These are phyloP conservation scores for Speoplatyrhinus poulsoni DNA, from an alignment of 2,113 vertebrate species.

Conservation along the genomic window DNA sequence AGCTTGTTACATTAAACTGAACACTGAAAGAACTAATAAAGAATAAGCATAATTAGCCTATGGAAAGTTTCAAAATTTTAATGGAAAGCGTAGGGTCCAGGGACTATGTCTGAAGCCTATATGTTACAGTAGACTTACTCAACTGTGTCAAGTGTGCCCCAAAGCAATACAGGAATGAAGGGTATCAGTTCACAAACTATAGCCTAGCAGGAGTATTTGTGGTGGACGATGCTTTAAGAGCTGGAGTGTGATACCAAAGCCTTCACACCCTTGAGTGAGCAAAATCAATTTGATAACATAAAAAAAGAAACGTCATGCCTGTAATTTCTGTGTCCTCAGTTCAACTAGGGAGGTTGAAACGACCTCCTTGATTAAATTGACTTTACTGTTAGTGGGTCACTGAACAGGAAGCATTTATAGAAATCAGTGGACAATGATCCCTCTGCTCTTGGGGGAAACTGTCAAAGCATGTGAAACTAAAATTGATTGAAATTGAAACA, in stretches of 20 bases:
- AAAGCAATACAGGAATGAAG: conserved; percentile 42
- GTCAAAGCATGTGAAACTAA: too few species aligned
- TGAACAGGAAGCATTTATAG: too few species aligned
- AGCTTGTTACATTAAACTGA: neutral
- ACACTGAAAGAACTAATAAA: neutral
- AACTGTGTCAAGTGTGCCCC: conserved; percentile 30
- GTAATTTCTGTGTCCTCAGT: too few species aligned
- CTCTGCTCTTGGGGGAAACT: too few species aligned
- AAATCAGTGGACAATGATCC: too few species aligned
- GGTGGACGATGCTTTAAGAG: conserved; percentile 17
- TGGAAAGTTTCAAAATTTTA: neutral
- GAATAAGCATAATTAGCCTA: neutral
- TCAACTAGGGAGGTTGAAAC: too few species aligned
- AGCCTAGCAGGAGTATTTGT: conserved; percentile 30
- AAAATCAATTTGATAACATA: conserved; percentile 21
- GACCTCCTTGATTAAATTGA: too few species aligned
- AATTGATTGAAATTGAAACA: too few species aligned
- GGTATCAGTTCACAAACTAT: conserved; percentile 38
- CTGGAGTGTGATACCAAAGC: conserved; percentile 33
- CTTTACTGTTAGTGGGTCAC: too few species aligned
- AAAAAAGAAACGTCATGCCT: neutral
- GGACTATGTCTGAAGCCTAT: neutral
- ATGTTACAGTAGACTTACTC: neutral
- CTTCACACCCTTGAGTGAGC: neutral
- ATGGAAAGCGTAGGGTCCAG: neutral